phyloP scores from a whole-genome alignment of 1,140 invertebrate genomes.

The Chionoecetes opilio region DNA sequence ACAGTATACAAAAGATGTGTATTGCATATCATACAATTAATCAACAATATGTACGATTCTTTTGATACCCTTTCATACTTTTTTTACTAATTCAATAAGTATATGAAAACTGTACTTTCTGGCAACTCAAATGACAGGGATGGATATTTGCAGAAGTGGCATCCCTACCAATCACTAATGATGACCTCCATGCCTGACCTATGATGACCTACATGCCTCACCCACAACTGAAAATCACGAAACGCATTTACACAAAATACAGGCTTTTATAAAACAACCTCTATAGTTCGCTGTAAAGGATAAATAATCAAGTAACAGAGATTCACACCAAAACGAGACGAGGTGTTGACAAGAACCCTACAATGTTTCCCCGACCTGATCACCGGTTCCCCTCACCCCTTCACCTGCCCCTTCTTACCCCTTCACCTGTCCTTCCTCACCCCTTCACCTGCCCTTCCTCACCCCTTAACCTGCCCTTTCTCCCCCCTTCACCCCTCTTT shows the following conservation, averaged over 20 bases:
- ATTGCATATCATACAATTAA: neutral
- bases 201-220: neutral
- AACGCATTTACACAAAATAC: slow-evolving; percentile 60
- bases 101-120: neutral
- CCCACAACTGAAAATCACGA: slow-evolving; percentile 47
- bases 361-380: too few species aligned
- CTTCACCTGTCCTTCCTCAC: neutral
- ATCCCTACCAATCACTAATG: neutral
- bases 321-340: slow-evolving; percentile 57
- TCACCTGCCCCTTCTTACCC: neutral
- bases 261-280: slow-evolving; percentile 52
- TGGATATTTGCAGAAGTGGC: neutral
- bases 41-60: too few species aligned
- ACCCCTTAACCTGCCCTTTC: too few species aligned
- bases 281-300: slow-evolving; percentile 49
- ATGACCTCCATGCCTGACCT: neutral
- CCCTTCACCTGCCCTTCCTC: neutral
- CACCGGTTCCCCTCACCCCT: neutral
- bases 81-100: neutral
- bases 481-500: too few species aligned
- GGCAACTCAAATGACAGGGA: neutral
- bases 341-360: slow-evolving; percentile 50
- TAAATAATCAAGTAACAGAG: slow-evolving; percentile 61
- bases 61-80: neutral
- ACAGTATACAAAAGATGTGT: neutral